Base-by-base conservation (phyloP, 2,888 invertebrate species). In the Sinodicranocentrus sp. region DNA sequence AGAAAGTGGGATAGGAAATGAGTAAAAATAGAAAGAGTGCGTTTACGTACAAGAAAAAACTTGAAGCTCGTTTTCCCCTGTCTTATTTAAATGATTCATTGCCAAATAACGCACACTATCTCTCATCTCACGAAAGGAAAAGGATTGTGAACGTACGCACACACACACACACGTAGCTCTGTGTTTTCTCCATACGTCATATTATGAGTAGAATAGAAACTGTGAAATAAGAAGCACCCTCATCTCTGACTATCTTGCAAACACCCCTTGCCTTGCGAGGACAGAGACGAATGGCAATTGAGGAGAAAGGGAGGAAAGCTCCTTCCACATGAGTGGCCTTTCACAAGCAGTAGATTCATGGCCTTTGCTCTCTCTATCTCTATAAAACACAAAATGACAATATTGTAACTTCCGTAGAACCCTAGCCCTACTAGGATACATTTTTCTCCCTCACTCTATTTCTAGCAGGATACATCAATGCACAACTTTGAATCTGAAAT, bases 251-350 rank as follows among this genome's bases (percentile, higher is more conserved):
- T 61, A 61, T 76, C 67, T 39, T 26, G 43, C 21, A 68, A 68
- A 59, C 77, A 77, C 78, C 78, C 78, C 57, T 26, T 70, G 70
- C 19, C 59, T 59, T 70, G 44, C 15, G n/a, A 15, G 44, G 33
- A 78, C 68, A 43, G 70, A 77, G 77, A 77, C 67, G 68, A 54
- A 77, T 70, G 78, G 59, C 59, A 70, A 61, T 78, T 23, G 48
- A 61, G 78, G 61, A 17, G 33, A 79, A 79, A 77, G 68, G 79
- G 79, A 80, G 78, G 78, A 82, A 65, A 78, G 79, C 75, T 76
- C 72, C 71, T 86, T 86, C 84, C 86, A 82, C 80, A 76, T 82
- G 73, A 85, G 63, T 86, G 85, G 76, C 77, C 84, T 75, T 85
- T 84, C 84, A 84, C 78, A 78, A 84, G 67, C 78, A 71, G 77